These are phyloP conservation scores for Latrodectus hesperus DNA, from an alignment of 2,888 invertebrate species.

Conservation along the genomic window DNA sequence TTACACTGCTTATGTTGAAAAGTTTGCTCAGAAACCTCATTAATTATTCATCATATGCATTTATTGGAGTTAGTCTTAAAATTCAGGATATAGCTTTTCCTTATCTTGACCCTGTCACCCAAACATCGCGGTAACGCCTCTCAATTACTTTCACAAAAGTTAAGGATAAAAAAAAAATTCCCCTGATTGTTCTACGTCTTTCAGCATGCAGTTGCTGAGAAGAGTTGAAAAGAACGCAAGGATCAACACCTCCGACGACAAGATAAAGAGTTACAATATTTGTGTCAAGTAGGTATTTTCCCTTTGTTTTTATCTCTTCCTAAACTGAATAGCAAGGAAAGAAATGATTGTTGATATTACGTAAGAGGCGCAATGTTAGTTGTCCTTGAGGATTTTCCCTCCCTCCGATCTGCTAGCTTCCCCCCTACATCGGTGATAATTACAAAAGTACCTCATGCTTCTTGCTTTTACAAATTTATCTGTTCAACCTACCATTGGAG, in stretches of 20 bases:
- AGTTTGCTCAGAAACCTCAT: neutral
- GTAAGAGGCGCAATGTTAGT: conserved; percentile 4
- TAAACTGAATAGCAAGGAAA: neutral
- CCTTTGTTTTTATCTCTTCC: conserved; percentile 20
- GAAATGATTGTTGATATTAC: conserved; percentile 9
- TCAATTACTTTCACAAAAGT: neutral
- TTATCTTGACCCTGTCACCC: too few relatives aligned
- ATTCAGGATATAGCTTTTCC: neutral
- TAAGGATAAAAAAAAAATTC: neutral
- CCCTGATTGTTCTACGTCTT: neutral
- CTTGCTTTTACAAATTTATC: neutral
- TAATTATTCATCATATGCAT: neutral
- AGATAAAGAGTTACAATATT: conserved; percentile 1
- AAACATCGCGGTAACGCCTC: neutral
- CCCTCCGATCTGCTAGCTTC: neutral
- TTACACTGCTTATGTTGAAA: too few relatives aligned
- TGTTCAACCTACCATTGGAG: neutral
- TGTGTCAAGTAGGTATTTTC: conserved; percentile 1
- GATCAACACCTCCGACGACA: neutral
- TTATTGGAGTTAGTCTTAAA: neutral
- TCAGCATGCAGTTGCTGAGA: neutral
- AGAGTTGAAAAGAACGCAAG: neutral
- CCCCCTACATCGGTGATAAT: neutral
- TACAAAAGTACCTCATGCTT: neutral
- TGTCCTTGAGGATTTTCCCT: conserved; percentile 21